phyloP scores from a whole-genome alignment of 2,888 invertebrate species.

The Cacoxenus indagator region DNA sequence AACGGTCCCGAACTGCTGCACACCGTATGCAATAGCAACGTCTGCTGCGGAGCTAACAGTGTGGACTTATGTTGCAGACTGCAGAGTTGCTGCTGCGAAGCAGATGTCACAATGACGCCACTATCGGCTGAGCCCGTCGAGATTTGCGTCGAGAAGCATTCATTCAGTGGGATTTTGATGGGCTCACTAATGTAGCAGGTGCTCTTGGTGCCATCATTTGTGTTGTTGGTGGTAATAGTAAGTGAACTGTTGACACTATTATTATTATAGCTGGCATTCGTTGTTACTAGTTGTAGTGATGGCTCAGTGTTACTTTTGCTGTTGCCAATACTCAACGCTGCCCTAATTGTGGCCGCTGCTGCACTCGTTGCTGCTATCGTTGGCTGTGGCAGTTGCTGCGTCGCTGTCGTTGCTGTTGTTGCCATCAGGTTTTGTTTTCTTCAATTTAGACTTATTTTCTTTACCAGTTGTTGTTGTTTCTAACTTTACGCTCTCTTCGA shows the following conservation, averaged over 20 bases:
- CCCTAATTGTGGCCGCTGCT: not conserved
- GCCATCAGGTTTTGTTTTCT: constrained; percentile 61
- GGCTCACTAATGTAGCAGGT: constrained; percentile 55
- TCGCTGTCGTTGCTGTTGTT: constrained; percentile 47
- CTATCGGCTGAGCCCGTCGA: constrained; percentile 68
- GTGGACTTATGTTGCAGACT: not conserved
- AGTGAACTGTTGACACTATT: constrained; percentile 36
- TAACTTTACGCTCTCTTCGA: too few relatives aligned
- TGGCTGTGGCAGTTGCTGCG: constrained; percentile 30
- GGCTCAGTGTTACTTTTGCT: constrained; percentile 28
- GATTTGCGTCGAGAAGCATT: constrained; percentile 66
- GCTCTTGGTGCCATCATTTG: constrained; percentile 11
- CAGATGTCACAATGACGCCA: constrained; percentile 55
- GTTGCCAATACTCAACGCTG: constrained; percentile 30
- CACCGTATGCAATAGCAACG: constrained; percentile 47
- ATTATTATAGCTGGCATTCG: constrained; percentile 31
- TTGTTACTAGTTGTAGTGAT: constrained; percentile 33
- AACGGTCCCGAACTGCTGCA: constrained; percentile 65
- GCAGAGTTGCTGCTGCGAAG: constrained; percentile 48
- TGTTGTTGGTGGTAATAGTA: constrained; percentile 31
- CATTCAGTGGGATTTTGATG: constrained; percentile 66
- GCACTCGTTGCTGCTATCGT: constrained; percentile 28
- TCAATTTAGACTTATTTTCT: not conserved
- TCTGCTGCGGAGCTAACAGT: constrained; percentile 39
- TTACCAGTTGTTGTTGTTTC: not conserved